Conservation (phyloP, 2,113 vertebrate genomes). For the Burhinus bistriatus region DNA sequence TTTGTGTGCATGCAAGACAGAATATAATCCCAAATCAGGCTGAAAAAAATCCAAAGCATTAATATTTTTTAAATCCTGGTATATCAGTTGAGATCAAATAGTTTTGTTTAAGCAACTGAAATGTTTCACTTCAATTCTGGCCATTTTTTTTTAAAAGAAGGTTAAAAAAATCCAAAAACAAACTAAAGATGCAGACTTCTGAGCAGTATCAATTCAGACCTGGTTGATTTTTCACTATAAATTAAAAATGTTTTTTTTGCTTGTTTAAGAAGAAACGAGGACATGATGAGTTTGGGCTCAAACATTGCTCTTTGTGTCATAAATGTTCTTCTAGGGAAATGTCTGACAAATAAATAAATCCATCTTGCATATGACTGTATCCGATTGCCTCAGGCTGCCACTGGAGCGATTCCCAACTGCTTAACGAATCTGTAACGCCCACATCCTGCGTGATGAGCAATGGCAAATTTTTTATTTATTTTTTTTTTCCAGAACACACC, state of each 20-base stretch:
- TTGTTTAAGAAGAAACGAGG: background rate
- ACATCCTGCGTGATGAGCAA: background rate
- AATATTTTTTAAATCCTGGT: background rate
- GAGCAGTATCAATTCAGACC: background rate
- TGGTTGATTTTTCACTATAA: background rate
- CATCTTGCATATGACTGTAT: background rate
- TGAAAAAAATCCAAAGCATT: background rate
- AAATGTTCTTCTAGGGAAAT: background rate
- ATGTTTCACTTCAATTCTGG: background rate
- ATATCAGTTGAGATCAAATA: background rate
- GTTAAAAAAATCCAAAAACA: background rate
- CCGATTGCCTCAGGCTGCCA: background rate
- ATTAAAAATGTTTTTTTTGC: background rate
- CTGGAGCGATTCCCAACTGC: background rate
- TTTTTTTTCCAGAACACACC: background rate
- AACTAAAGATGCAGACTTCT: background rate
- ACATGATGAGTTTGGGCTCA: background rate
- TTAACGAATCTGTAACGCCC: background rate
- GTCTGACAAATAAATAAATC: background rate
- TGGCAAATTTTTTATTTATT: background rate
- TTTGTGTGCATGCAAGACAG: background rate
- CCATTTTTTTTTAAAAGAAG: background rate
- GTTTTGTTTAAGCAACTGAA: background rate
- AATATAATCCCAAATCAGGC: background rate
- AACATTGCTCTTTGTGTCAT: background rate